Conservation (phyloP, 2,888 invertebrate species). For the Chesias legatella region DNA sequence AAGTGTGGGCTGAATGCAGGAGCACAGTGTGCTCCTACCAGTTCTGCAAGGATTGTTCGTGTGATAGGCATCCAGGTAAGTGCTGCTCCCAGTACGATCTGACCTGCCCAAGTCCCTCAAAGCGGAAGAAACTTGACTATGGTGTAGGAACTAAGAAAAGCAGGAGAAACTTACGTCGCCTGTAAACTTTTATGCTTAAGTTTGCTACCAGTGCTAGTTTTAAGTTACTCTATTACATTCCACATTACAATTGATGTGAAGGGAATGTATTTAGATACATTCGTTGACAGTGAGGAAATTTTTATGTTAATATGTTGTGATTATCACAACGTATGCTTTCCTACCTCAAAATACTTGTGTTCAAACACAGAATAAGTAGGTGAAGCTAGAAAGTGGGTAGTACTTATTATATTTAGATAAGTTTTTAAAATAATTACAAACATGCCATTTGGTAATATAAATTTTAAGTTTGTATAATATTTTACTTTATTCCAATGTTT, state of each 20-base stretch:
- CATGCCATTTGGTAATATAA: constrained; percentile 2
- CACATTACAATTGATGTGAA: constrained; percentile 43
- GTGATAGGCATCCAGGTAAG: constrained; percentile 63
- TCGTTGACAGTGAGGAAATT: constrained; percentile 32
- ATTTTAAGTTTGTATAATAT: constrained; percentile 6
- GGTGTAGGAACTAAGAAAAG: constrained; percentile 66
- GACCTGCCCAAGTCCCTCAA: constrained; percentile 73
- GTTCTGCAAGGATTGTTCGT: constrained; percentile 75
- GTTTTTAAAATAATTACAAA: constrained; percentile 4
- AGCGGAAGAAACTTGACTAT: constrained; percentile 60
- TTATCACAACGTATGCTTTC: constrained; percentile 13
- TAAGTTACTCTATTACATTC: constrained; percentile 51
- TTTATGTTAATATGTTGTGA: constrained; percentile 16
- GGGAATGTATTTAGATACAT: constrained; percentile 24
- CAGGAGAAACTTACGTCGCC: constrained; percentile 64
- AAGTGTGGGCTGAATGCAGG: constrained; percentile 79
- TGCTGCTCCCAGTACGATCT: constrained; percentile 64
- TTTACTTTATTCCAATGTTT: constrained; percentile 13
- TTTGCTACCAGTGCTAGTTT: constrained; percentile 46
- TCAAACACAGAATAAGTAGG: constrained; percentile 23
- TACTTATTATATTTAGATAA: constrained; percentile 11
- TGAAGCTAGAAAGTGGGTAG: constrained; percentile 19
- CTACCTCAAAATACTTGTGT: constrained; percentile 27
- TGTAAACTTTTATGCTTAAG: constrained; percentile 41
- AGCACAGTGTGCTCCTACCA: constrained; percentile 69